These are phyloP conservation scores for Chelidonichthys spinosus DNA, from an alignment of 2,797 vertebrate species.

Conservation along the genomic window DNA sequence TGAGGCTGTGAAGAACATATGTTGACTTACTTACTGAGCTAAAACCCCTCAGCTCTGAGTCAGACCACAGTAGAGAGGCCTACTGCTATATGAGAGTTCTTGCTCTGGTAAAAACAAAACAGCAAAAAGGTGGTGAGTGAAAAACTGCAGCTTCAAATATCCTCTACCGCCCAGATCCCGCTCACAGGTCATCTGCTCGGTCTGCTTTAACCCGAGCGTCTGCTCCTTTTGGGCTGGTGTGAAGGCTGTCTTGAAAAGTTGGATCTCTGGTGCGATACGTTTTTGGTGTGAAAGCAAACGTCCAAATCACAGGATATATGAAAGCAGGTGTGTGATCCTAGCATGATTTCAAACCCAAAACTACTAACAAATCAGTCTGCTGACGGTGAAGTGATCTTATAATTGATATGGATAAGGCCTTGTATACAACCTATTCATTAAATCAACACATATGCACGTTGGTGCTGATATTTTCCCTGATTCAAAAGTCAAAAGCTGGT, in stretches of 20 bases:
- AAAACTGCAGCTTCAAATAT: constrained; percentile 2
- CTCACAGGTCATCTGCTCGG: not conserved
- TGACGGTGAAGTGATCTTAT: no score
- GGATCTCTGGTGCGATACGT: not conserved
- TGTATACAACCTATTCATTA: no score
- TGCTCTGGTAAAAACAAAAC: constrained; percentile 82
- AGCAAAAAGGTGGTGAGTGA: constrained; percentile 61
- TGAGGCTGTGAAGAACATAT: constrained; percentile 47
- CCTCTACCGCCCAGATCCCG: not conserved
- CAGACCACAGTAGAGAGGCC: constrained; percentile 86
- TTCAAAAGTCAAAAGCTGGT: no score
- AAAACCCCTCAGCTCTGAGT: constrained; percentile 73
- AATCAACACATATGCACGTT: no score
- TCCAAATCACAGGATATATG: no score
- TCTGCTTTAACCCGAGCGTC: not conserved
- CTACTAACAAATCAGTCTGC: no score
- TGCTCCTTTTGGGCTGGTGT: not conserved
- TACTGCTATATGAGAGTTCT: constrained; percentile 79
- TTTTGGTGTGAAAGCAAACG: no score
- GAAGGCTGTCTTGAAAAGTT: not conserved
- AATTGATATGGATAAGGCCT: no score
- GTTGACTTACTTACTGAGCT: constrained; percentile 84
- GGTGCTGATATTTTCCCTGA: no score
- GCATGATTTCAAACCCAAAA: no score
- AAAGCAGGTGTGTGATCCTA: no score